Evolutionary conservation across 2,888 invertebrate species (phyloP).

Genomic region (Hemicrepidius hirtus): DNA sequence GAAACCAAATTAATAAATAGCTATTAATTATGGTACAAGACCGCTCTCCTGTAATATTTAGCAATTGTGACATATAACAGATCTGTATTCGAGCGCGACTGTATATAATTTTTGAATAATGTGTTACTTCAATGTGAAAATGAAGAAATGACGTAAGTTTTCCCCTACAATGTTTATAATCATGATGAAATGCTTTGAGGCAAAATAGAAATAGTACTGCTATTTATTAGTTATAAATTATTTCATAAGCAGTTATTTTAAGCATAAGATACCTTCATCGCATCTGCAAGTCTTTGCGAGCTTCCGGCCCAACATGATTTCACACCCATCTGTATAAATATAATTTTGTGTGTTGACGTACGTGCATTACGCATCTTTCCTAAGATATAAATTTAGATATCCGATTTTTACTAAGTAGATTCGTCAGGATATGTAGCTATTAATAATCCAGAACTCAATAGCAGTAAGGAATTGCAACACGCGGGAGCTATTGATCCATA

Average conservation of each 20-base stretch:
- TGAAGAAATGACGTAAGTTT: too few relatives aligned
- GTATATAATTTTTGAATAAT: too few relatives aligned
- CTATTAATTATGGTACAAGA: too few relatives aligned
- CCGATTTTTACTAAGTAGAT: constrained; percentile 4
- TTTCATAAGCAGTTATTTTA: constrained; percentile 29
- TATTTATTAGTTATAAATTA: constrained; percentile 22
- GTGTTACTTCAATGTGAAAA: too few relatives aligned
- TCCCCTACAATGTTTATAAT: background rate
- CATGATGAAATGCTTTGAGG: constrained; percentile 7
- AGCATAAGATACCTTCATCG: constrained; percentile 16
- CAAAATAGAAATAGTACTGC: constrained; percentile 9
- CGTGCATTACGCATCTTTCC: constrained; percentile 30
- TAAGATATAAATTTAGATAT: constrained; percentile 34
- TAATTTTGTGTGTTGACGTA: constrained; percentile 35
- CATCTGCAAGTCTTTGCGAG: constrained; percentile 41
- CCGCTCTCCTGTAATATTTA: too few relatives aligned
- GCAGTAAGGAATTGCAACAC: too few relatives aligned
- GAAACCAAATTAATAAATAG: too few relatives aligned
- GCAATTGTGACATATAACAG: too few relatives aligned
- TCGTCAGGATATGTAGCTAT: background rate
- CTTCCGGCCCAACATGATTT: constrained; percentile 40
- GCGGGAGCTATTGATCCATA: too few relatives aligned
- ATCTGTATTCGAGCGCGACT: too few relatives aligned
- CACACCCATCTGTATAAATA: constrained; percentile 41
- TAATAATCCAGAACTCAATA: too few relatives aligned